Conservation (phyloP, 2,888 invertebrate species). For the Colostygia pectinataria region DNA sequence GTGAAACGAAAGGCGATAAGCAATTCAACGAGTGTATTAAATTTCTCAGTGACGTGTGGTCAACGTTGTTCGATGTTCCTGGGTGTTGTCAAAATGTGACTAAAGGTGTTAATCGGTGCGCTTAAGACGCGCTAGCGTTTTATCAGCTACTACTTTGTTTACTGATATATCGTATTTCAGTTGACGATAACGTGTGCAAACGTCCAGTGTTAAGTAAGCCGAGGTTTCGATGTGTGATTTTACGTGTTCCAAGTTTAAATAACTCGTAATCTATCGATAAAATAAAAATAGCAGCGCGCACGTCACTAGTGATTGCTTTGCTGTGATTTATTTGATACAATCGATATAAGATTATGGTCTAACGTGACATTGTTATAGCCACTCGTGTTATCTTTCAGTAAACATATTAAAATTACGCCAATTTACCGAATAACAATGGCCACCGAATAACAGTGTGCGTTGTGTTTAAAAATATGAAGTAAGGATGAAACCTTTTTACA, state of each 20-base stretch:
- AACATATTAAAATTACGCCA: slow-evolving; percentile 1
- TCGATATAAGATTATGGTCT: slow-evolving; percentile 12
- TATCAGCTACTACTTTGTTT: slow-evolving; percentile 55
- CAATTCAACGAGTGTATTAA: slow-evolving; percentile 14
- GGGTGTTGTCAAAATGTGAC: slow-evolving; percentile 21
- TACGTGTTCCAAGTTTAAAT: slow-evolving; percentile 13
- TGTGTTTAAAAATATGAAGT: slow-evolving; percentile 1
- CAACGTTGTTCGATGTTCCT: not conserved
- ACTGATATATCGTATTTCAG: slow-evolving; percentile 53
- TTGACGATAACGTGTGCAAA: slow-evolving; percentile 52
- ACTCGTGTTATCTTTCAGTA: slow-evolving; percentile 5
- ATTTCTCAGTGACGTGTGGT: slow-evolving; percentile 1
- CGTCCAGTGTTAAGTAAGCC: slow-evolving; percentile 2
- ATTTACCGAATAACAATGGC: slow-evolving; percentile 13
- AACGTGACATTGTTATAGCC: slow-evolving; percentile 5
- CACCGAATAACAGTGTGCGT: slow-evolving; percentile 2
- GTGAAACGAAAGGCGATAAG: slow-evolving; percentile 21
- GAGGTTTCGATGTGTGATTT: slow-evolving; percentile 3
- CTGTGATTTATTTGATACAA: slow-evolving; percentile 23
- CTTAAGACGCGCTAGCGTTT: slow-evolving; percentile 45
- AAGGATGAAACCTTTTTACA: slow-evolving; percentile 5
- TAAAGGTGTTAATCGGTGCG: not conserved
- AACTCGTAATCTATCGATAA: slow-evolving; percentile 33
- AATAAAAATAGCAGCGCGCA: slow-evolving; percentile 6
- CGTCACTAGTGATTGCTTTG: slow-evolving; percentile 26